phyloP scores from a whole-genome alignment of 2,888 invertebrate species.

The Hedya salicella region DNA sequence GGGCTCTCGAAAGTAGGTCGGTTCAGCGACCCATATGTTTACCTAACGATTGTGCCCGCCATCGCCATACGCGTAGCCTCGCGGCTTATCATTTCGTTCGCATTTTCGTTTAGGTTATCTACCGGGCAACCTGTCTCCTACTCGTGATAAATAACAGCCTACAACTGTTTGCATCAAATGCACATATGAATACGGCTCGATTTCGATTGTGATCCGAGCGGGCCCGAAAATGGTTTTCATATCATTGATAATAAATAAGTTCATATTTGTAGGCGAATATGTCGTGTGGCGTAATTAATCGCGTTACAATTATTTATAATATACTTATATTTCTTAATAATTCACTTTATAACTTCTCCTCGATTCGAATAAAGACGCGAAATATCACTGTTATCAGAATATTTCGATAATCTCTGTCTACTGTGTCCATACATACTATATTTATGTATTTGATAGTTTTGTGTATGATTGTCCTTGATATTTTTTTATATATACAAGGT shows the following conservation, averaged over 20 bases:
- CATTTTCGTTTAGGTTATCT: slow-evolving; percentile 80
- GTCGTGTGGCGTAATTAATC: background rate
- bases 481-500: no score
- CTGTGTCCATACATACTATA: no score
- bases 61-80: slow-evolving; percentile 59
- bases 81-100: slow-evolving; percentile 71
- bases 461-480: no score
- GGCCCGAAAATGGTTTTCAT: slow-evolving; percentile 8
- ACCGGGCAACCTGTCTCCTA: slow-evolving; percentile 77
- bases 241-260: slow-evolving; percentile 25
- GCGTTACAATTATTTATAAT: no score
- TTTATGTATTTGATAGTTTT: no score
- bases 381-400: no score
- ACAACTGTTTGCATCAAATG: slow-evolving; percentile 19
- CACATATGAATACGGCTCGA: slow-evolving; percentile 6
- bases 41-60: slow-evolving; percentile 78
- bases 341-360: no score
- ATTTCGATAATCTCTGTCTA: no score
- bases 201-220: background rate
- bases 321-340: no score
- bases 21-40: slow-evolving; percentile 85
- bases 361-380: no score
- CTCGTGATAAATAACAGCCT: slow-evolving; percentile 47
- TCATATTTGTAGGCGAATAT: background rate
- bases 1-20: slow-evolving; percentile 78